These are phyloP conservation scores for Xestia rhomboidea DNA, from an alignment of 2,888 invertebrate species.

Conservation along the genomic window DNA sequence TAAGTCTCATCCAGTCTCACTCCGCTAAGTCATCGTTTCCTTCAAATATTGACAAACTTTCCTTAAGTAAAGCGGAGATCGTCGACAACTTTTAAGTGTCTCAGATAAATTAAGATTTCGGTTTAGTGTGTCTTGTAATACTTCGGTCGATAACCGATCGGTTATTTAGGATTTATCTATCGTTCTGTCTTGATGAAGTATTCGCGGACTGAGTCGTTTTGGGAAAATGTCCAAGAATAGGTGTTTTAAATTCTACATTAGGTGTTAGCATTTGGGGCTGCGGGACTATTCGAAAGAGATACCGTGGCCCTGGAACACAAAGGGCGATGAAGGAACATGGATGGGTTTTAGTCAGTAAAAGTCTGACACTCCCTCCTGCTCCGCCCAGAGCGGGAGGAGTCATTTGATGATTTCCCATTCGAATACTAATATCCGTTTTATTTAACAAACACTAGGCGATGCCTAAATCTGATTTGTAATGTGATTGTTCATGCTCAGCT, in stretches of 20 bases:
- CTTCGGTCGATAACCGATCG: constrained; percentile 57
- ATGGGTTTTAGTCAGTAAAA: no score
- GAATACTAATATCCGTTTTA: no score
- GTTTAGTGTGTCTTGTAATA: constrained; percentile 70
- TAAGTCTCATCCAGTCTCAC: constrained; percentile 55
- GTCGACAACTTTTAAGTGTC: constrained; percentile 76
- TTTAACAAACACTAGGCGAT: no score
- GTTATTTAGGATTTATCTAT: constrained; percentile 40
- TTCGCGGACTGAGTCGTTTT: constrained; percentile 14
- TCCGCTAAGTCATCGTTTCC: constrained; percentile 41
- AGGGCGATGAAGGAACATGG: no score
- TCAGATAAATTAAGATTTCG: constrained; percentile 77
- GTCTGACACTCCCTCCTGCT: no score
- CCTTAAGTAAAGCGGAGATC: constrained; percentile 61
- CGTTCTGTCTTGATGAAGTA: constrained; percentile 24
- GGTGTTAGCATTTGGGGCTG: no score
- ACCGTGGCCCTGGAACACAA: no score
- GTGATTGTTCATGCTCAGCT: background rate
- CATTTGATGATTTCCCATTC: no score
- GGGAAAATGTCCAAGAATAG: background rate
- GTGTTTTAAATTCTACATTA: background rate
- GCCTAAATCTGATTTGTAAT: background rate
- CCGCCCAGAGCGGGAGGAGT: no score
- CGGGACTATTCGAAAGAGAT: no score
- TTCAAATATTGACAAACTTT: constrained; percentile 83